Evolutionary conservation across 2,113 vertebrate species (phyloP).

Genomic region (Pogona vitticeps): DNA sequence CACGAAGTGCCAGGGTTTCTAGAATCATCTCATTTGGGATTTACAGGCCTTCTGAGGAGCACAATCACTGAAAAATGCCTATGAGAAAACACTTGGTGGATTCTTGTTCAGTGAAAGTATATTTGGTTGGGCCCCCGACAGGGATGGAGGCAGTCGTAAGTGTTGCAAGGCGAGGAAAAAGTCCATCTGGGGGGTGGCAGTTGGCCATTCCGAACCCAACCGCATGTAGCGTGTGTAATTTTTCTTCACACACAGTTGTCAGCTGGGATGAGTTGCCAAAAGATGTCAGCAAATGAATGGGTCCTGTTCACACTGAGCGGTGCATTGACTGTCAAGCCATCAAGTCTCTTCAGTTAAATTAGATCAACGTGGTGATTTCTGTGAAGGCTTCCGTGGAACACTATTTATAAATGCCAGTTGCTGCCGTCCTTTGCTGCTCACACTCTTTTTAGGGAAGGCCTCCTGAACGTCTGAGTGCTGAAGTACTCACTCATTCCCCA

Average conservation of each 20-base stretch:
- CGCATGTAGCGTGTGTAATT: background rate
- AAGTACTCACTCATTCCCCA: background rate
- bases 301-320: slow-evolving; percentile 3
- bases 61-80: background rate
- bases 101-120: background rate
- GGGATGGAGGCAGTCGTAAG: background rate
- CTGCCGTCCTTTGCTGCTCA: background rate
- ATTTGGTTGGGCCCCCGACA: background rate
- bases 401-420: background rate
- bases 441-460: background rate
- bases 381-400: background rate
- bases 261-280: slow-evolving; percentile 5
- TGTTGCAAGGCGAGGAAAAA: background rate
- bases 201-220: background rate
- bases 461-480: background rate
- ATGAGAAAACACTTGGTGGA: background rate
- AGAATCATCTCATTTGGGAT: background rate
- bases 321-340: slow-evolving; percentile 12
- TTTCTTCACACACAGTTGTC: background rate
- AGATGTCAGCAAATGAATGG: slow-evolving; percentile 14
- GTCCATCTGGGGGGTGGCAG: background rate
- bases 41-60: background rate
- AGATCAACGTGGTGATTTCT: background rate
- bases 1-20: background rate
- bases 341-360: slow-evolving; percentile 10